phyloP scores from a whole-genome alignment of 1,140 invertebrate genomes.

The Calliphora vicina region DNA sequence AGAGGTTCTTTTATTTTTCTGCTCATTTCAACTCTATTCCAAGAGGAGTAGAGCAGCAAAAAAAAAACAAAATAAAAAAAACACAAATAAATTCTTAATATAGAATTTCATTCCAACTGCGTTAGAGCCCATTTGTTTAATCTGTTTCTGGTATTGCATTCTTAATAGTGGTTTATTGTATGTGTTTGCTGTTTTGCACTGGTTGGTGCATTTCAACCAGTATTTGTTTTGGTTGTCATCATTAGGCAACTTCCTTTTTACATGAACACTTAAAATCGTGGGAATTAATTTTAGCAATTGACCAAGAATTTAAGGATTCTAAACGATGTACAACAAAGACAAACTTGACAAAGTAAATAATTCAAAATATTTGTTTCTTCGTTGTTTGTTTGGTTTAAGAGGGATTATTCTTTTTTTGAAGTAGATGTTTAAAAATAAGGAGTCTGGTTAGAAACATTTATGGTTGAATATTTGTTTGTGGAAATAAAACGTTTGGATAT shows the following conservation, averaged over 20 bases:
- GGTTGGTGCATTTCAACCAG: neutral
- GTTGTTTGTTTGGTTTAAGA: no score
- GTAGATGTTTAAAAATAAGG: no score
- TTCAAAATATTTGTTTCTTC: neutral
- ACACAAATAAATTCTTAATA: neutral
- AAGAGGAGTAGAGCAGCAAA: no score
- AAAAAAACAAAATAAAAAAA: no score
- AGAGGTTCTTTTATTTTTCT: constrained; percentile 21
- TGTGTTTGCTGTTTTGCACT: neutral
- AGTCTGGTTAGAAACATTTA: no score
- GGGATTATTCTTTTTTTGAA: no score
- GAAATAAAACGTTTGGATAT: no score
- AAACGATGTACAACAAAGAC: neutral
- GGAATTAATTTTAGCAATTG: constrained; percentile 32
- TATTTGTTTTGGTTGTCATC: constrained; percentile 32
- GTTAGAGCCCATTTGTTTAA: constrained; percentile 15
- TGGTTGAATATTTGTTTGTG: no score
- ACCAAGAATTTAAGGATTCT: constrained; percentile 30
- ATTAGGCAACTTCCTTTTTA: constrained; percentile 33
- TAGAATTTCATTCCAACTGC: constrained; percentile 21
- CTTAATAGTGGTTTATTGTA: neutral
- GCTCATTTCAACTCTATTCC: constrained; percentile 17
- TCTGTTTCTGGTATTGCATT: constrained; percentile 15
- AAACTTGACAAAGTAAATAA: neutral
- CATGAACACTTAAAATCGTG: constrained; percentile 36